These are phyloP conservation scores for Corythoichthys intestinalis DNA, from an alignment of 2,113 vertebrate genomes.

Conservation along the genomic window DNA sequence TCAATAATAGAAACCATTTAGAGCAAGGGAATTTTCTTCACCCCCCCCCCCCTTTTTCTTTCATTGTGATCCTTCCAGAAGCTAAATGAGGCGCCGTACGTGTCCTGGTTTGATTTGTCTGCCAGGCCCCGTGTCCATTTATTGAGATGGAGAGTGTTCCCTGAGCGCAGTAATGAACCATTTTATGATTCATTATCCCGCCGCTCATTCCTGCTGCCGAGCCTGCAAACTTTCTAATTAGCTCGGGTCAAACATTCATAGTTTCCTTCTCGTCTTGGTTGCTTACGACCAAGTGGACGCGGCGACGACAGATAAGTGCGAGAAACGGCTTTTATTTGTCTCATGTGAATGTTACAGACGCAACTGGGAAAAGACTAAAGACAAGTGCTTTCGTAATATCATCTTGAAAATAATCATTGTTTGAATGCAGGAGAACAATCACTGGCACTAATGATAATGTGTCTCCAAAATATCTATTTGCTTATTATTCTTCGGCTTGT, in stretches of 20 bases:
- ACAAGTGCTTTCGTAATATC: conserved; percentile 21
- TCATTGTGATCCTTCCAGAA: conserved; percentile 64
- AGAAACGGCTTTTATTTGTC: conserved; percentile 24
- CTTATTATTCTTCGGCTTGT: neutral
- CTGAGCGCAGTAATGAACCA: conserved; percentile 74
- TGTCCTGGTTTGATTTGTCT: conserved; percentile 72
- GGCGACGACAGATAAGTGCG: conserved; percentile 42
- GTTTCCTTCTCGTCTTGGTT: conserved; percentile 71
- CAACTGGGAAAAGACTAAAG: conserved; percentile 8
- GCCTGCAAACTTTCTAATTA: conserved; percentile 80
- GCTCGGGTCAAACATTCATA: conserved; percentile 74
- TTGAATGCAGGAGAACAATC: conserved; percentile 10
- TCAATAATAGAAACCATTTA: conserved; percentile 64
- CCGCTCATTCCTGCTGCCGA: conserved; percentile 69
- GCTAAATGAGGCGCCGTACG: conserved; percentile 65
- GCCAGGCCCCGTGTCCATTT: conserved; percentile 69
- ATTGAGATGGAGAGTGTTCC: conserved; percentile 75
- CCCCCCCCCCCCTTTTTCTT: conserved; percentile 20
- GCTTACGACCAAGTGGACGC: conserved; percentile 67
- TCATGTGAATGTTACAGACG: conserved; percentile 12
- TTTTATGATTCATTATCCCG: conserved; percentile 80
- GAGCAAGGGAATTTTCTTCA: conserved; percentile 26
- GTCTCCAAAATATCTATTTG: neutral
- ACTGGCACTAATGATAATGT: neutral
- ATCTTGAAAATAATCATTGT: conserved; percentile 36